phyloP scores from a whole-genome alignment of 2,797 vertebrate species.

The Protonibea diacanthus region DNA sequence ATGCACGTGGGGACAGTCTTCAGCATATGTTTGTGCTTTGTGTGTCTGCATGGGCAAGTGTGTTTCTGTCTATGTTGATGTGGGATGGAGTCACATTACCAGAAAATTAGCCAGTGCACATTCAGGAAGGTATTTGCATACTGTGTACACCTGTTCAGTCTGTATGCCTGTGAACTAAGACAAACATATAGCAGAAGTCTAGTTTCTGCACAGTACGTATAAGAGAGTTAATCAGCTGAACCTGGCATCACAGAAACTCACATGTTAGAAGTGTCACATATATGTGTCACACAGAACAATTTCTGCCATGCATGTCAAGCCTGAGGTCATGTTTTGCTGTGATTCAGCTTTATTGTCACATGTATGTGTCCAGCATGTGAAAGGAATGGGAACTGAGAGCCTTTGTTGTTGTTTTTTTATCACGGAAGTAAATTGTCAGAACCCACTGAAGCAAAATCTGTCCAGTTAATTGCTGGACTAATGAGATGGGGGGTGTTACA shows the following conservation, averaged over 20 bases:
- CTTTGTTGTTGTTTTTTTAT: slow-evolving; percentile 59
- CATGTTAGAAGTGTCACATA: too few species aligned
- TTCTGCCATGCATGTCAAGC: slow-evolving; percentile 6
- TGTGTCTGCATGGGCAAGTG: neutral
- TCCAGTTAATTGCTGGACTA: slow-evolving; percentile 57
- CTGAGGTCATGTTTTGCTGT: slow-evolving; percentile 16
- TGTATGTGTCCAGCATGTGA: slow-evolving; percentile 15
- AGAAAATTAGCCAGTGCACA: neutral
- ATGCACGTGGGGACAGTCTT: slow-evolving; percentile 22
- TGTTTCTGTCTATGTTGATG: neutral
- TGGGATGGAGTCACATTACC: neutral
- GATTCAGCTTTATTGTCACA: slow-evolving; percentile 44
- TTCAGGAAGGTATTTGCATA: slow-evolving; percentile 39
- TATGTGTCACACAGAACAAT: neutral
- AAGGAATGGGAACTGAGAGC: slow-evolving; percentile 40
- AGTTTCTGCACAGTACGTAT: neutral
- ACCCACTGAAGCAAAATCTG: slow-evolving; percentile 64
- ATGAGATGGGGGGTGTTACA: slow-evolving; percentile 58
- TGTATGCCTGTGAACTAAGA: neutral
- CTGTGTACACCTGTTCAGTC: neutral
- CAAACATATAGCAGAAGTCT: neutral
- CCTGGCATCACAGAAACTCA: neutral
- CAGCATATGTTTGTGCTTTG: neutral
- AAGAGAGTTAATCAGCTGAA: slow-evolving; percentile 12
- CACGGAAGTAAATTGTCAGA: slow-evolving; percentile 55